Conservation (phyloP, 2,113 vertebrate species). For the Carassius gibelio region DNA sequence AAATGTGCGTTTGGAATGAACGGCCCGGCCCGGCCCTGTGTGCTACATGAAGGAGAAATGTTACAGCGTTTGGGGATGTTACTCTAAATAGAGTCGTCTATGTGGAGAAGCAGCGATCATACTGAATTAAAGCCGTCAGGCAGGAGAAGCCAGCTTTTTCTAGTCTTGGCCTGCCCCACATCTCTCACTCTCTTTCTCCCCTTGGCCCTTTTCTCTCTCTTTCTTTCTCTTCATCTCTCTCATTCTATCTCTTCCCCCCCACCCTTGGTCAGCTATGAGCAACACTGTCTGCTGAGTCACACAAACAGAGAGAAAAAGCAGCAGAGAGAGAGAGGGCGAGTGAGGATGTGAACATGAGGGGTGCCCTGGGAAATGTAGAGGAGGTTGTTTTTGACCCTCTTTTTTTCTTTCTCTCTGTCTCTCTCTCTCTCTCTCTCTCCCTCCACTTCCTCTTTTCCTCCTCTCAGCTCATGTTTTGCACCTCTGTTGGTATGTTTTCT, state of each 20-base stretch:
- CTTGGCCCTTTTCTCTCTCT: slow-evolving; percentile 27
- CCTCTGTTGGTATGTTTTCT: neutral
- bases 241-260: neutral
- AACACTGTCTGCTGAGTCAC: slow-evolving; percentile 45
- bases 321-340: neutral
- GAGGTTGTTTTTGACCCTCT: slow-evolving; percentile 35
- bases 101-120: slow-evolving; percentile 25
- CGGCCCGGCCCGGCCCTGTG: too few relatives aligned
- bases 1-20: too few relatives aligned
- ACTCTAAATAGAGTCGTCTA: slow-evolving; percentile 37
- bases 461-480: slow-evolving; percentile 5
- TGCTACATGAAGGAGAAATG: neutral
- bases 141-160: slow-evolving; percentile 34
- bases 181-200: slow-evolving; percentile 37
- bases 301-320: slow-evolving; percentile 10
- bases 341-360: slow-evolving; percentile 4
- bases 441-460: neutral
- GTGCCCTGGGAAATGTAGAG: slow-evolving; percentile 39
- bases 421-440: neutral
- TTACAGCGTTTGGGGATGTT: slow-evolving; percentile 6
- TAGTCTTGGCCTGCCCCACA: slow-evolving; percentile 9
- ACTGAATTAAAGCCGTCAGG: slow-evolving; percentile 36
- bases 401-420: neutral
- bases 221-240: neutral
- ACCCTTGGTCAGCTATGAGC: slow-evolving; percentile 1